Conservation (phyloP, 2,888 invertebrate genomes). For the Cryptocephalus primarius region DNA sequence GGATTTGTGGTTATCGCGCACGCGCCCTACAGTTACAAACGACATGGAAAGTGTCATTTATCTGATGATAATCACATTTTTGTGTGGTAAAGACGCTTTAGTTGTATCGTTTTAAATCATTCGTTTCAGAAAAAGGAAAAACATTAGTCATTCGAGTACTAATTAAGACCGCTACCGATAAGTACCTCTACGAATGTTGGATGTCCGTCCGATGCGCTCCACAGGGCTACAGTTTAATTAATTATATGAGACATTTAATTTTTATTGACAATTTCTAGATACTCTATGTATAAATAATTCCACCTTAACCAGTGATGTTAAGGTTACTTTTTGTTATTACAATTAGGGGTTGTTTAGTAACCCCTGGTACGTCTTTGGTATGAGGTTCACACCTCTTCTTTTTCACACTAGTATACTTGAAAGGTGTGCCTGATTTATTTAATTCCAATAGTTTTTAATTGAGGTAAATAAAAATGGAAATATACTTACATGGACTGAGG, state of each 20-base stretch:
- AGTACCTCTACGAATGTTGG: conserved; percentile 10
- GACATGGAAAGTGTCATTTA: too few relatives aligned
- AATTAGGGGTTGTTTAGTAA: too few relatives aligned
- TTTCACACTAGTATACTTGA: neutral
- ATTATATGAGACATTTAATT: conserved; percentile 4
- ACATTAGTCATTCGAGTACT: neutral
- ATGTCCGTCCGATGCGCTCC: conserved; percentile 17
- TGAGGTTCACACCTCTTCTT: neutral
- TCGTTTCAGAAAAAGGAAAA: too few relatives aligned
- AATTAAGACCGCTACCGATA: neutral
- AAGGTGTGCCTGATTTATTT: neutral
- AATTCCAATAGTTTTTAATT: neutral
- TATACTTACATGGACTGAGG: neutral
- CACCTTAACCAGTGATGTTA: too few relatives aligned
- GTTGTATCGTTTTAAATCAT: too few relatives aligned
- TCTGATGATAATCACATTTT: too few relatives aligned
- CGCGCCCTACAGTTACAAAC: too few relatives aligned
- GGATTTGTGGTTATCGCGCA: too few relatives aligned
- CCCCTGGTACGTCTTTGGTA: neutral
- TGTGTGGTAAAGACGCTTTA: too few relatives aligned
- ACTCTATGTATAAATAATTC: too few relatives aligned
- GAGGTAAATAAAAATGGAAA: neutral
- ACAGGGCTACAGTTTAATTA: conserved; percentile 3
- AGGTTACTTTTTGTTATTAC: too few relatives aligned
- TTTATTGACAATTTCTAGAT: neutral